Percentiles rank a stretch among this genome's conserved stretches.
Evolutionary conservation across 2,113 vertebrate species (phyloP).

Genomic region (Cebidichthys violaceus): DNA sequence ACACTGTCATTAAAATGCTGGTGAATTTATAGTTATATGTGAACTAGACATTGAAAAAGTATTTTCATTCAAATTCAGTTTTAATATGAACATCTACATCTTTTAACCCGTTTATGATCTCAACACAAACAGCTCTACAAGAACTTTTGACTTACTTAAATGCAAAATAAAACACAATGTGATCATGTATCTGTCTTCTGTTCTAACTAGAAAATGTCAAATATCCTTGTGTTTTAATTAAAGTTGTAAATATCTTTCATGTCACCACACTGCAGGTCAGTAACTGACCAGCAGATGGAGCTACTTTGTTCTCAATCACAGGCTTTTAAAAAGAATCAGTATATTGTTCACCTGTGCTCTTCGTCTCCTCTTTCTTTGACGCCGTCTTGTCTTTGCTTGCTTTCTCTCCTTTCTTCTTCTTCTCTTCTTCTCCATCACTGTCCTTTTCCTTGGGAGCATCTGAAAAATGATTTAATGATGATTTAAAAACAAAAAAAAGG

Average conservation of each 20-base stretch:
- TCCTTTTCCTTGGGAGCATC: constrained; percentile 78
- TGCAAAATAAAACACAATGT: not conserved
- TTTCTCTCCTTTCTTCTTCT: constrained; percentile 63
- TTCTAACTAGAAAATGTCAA: not conserved
- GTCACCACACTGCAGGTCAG: not conserved
- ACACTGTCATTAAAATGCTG: not conserved
- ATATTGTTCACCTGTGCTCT: constrained; percentile 60
- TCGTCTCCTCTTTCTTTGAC: constrained; percentile 62
- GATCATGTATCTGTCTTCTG: not conserved
- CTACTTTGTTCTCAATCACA: not conserved
- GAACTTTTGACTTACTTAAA: not conserved
- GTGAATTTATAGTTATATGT: not conserved
- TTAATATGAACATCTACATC: not conserved
- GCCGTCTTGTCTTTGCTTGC: constrained; percentile 55
- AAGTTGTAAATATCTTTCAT: not conserved
- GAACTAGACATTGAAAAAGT: too few species aligned
- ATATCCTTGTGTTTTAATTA: not conserved
- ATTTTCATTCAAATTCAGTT: not conserved
- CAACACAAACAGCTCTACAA: not conserved
- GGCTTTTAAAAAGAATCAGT: rapidly evolving
- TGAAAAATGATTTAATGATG: constrained; percentile 29
- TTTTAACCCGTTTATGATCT: not conserved
- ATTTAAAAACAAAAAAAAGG: too few species aligned
- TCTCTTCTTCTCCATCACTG: constrained; percentile 76
- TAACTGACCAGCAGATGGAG: not conserved